Conservation (phyloP, 2,113 vertebrate genomes). For the Tauraco erythrolophus region DNA sequence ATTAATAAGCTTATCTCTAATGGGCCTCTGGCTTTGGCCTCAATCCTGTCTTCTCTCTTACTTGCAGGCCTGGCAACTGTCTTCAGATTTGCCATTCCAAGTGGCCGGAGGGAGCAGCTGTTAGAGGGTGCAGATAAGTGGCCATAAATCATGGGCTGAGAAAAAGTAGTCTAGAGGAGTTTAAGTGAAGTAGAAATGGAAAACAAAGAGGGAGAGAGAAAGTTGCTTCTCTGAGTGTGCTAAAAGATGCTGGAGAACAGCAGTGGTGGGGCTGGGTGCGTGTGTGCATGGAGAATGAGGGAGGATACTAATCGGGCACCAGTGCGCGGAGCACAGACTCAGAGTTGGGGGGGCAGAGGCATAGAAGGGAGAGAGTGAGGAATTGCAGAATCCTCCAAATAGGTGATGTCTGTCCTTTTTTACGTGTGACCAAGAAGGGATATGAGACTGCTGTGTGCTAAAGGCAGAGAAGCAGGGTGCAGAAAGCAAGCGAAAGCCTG, state of each 20-base stretch:
- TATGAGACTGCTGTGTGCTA: neutral
- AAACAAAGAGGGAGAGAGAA: neutral
- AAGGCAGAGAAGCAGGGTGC: neutral
- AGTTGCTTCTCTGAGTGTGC: neutral
- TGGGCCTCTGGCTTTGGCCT: neutral
- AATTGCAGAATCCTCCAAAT: neutral
- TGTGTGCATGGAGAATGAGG: neutral
- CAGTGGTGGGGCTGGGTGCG: neutral
- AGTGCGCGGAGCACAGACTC: neutral
- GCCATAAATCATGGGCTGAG: neutral
- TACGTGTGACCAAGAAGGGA: neutral
- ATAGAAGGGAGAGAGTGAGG: neutral
- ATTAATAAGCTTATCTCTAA: neutral
- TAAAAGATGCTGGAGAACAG: neutral
- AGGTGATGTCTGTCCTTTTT: neutral
- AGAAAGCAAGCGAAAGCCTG: neutral
- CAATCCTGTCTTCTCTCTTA: neutral
- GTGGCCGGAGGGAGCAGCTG: neutral
- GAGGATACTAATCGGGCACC: fast-evolving
- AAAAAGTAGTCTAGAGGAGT: neutral
- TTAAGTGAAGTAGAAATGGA: neutral
- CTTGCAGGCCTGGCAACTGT: neutral
- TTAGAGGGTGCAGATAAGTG: neutral
- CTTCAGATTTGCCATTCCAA: neutral
- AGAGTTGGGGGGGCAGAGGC: neutral